phyloP scores from a whole-genome alignment of 2,797 vertebrate species.

The Alosa sapidissima region DNA sequence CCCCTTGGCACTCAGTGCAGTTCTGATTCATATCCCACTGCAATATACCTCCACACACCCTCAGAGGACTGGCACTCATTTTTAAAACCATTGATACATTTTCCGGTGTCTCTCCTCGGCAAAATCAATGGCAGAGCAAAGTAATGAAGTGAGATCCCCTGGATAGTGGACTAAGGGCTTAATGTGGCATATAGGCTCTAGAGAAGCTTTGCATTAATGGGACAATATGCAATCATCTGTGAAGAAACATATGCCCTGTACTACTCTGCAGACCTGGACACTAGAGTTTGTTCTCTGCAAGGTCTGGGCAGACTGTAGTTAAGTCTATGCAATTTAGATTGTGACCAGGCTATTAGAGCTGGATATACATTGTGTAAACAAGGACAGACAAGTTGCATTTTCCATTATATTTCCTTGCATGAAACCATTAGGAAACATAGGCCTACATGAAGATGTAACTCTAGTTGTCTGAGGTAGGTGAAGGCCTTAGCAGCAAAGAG shows the following conservation, averaged over 20 bases:
- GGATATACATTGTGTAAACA: background rate
- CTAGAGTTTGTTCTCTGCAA: background rate
- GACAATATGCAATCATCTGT: background rate
- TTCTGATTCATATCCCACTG: background rate
- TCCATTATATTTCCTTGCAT: background rate
- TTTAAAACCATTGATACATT: conserved; percentile 58
- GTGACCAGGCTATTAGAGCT: background rate
- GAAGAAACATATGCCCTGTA: background rate
- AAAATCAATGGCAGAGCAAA: conserved; percentile 5
- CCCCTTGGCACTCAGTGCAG: conserved; percentile 37
- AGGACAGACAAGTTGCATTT: background rate
- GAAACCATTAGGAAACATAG: background rate
- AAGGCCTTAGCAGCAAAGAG: background rate
- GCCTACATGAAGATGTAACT: background rate
- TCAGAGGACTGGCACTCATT: conserved; percentile 27
- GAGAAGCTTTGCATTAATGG: background rate
- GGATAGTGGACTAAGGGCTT: conserved; percentile 44
- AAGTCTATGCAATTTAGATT: background rate
- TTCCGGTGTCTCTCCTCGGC: conserved; percentile 44
- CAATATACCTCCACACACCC: background rate
- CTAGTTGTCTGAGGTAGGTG: background rate
- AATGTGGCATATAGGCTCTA: conserved; percentile 34
- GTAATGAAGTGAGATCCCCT: conserved; percentile 36
- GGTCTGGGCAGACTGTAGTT: background rate
- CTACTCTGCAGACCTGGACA: background rate